These are phyloP conservation scores for Indri indri DNA, from an alignment of 2,113 vertebrate genomes.

Conservation along the genomic window DNA sequence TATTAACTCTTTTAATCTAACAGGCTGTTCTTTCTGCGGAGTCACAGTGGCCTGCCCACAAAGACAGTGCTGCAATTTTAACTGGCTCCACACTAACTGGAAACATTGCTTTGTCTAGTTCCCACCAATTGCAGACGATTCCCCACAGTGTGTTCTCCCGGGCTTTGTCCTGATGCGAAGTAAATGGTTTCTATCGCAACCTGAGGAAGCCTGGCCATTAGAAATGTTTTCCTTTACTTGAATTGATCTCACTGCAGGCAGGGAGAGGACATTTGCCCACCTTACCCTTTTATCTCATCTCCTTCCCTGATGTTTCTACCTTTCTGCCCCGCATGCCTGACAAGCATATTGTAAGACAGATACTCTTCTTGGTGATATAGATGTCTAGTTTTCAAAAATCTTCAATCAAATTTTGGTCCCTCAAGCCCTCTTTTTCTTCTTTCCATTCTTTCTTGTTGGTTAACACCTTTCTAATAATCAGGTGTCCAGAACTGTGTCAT, in stretches of 20 bases:
- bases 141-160: neutral
- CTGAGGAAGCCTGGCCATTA: constrained; percentile 44
- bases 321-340: neutral
- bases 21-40: neutral
- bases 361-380: neutral
- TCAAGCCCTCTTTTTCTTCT: constrained; percentile 47
- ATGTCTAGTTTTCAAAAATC: constrained; percentile 66
- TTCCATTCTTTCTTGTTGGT: constrained; percentile 64
- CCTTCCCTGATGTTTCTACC: neutral
- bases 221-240: constrained; percentile 48
- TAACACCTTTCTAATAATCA: constrained; percentile 75
- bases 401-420: constrained; percentile 74
- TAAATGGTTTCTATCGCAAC: constrained; percentile 17
- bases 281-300: constrained; percentile 2
- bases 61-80: neutral
- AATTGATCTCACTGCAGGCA: constrained; percentile 46
- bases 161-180: constrained; percentile 30
- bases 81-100: neutral
- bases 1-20: neutral
- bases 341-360: constrained; percentile 29
- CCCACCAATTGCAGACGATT: neutral
- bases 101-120: neutral
- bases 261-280: neutral
- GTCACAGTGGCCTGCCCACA: neutral
- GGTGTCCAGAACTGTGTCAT: constrained; percentile 65